A percentile compares a stretch with the other conserved stretches of the same genome.
These are phyloP conservation scores for Caerostris darwini DNA, from an alignment of 1,140 invertebrate species.

Conservation along the genomic window DNA sequence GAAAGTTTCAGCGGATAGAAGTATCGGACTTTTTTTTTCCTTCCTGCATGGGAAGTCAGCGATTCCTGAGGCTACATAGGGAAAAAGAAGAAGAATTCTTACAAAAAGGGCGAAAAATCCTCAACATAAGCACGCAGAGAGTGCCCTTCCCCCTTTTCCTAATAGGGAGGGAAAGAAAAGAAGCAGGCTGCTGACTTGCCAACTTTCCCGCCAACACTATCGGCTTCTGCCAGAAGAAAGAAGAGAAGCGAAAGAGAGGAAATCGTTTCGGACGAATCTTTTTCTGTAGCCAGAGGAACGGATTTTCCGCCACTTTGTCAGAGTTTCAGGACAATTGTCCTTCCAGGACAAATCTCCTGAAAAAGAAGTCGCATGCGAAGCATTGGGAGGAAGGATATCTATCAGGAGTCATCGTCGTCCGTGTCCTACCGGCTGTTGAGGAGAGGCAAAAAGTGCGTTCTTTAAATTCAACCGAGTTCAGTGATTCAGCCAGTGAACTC, in stretches of 20 bases:
- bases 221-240: not conserved
- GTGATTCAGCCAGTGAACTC: too few species aligned
- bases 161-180: conserved; percentile 1
- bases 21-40: too few species aligned
- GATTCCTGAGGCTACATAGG: not conserved
- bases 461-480: too few species aligned
- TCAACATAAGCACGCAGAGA: not conserved
- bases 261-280: not conserved
- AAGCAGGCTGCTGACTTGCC: conserved; percentile 9
- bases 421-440: too few species aligned
- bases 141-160: not conserved
- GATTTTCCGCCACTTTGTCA: conserved; percentile 39
- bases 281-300: not conserved
- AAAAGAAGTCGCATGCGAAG: too few species aligned
- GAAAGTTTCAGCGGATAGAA: too few species aligned
- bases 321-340: not conserved
- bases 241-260: not conserved
- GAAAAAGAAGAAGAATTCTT: not conserved
- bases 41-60: too few species aligned
- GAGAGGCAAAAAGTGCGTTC: too few species aligned
- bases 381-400: too few species aligned
- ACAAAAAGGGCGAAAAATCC: not conserved
- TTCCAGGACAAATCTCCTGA: not conserved
- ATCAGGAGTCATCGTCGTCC: too few species aligned
- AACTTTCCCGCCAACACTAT: conserved; percentile 21